Evolutionary conservation across 2,797 vertebrate species (phyloP), one percentile per base, ranked within the genome.

Genomic region (Percopsis omiscomaycus): DNA sequence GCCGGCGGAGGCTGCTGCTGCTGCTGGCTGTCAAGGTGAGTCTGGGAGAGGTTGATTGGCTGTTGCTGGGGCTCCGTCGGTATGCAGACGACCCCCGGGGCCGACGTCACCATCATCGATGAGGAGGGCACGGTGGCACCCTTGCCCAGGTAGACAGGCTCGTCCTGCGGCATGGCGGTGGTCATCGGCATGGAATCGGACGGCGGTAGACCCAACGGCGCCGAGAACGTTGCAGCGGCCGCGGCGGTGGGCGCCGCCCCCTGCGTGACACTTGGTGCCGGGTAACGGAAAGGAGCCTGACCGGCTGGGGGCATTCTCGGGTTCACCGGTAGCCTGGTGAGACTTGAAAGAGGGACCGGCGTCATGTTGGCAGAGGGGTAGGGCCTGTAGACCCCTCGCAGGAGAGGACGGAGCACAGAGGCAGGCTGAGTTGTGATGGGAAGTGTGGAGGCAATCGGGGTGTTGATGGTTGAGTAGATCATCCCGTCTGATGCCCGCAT

Each of bases 381-480:
- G 69, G 95, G 94, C 75, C 96, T 93, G 55, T 96, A 98, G 10
- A 95, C 84, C 54, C 94, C 93, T 13, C 94, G 94, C 58, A 97
- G 88, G 89, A 97, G 88, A 58, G 98, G 96, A 5, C 88, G 92
- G 69, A 98, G 83, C 55, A 96, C 95, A 0, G 98, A 96, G 15
- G 95, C 92, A 0, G 98, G 98, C 76, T 99, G 98, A 8, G 97
- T 99, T 84, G 98, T 99, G 69, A 99, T 99, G 64, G 98, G 98
- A 79, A 99, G 91, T 0, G 98, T 99, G 60, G 98, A 99, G 44
- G 96, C 96, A 0, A 99, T 99, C 1, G 98, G 98, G 0, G 98
- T 98, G 77, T 98, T 98, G 83, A 99, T 99, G 29, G 98, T 99
- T 14, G 98, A 99, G 80, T 98, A 99, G 87, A 98, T 98, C 96